These are phyloP conservation scores for Plagodis pulveraria DNA, from an alignment of 2,888 invertebrate species.

Conservation along the genomic window DNA sequence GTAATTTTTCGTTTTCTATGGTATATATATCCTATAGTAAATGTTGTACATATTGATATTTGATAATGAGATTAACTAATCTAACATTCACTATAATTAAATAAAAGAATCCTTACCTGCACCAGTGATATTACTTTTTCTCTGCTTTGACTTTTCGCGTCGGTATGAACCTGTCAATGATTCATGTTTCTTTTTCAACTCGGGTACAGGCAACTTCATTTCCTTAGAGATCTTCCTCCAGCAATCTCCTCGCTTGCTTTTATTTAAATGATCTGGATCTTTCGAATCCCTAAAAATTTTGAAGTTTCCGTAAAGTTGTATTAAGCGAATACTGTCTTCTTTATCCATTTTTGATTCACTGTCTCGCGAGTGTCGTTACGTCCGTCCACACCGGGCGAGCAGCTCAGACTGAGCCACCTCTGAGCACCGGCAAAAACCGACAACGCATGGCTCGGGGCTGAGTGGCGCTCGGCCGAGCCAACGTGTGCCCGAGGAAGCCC, in stretches of 20 bases:
- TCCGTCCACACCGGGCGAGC: slow-evolving; percentile 3
- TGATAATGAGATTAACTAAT: slow-evolving; percentile 16
- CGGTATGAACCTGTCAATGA: slow-evolving; percentile 28
- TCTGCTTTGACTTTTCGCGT: slow-evolving; percentile 26
- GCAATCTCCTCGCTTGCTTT: slow-evolving; percentile 11
- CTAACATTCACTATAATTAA: slow-evolving; percentile 17
- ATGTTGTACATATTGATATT: slow-evolving; percentile 8
- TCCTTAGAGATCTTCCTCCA: slow-evolving; percentile 26
- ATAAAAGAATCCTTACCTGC: slow-evolving; percentile 10
- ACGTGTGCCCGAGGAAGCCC: slow-evolving; percentile 37
- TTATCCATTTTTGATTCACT: slow-evolving; percentile 1
- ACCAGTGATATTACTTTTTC: slow-evolving; percentile 11
- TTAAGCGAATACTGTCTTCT: slow-evolving; percentile 12
- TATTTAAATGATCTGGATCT: slow-evolving; percentile 16
- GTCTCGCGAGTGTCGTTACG: slow-evolving; percentile 5
- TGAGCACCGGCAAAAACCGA: slow-evolving; percentile 33
- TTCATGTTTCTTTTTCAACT: slow-evolving; percentile 26
- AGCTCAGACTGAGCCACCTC: slow-evolving; percentile 24
- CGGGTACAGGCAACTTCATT: slow-evolving; percentile 23
- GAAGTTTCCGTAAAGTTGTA: slow-evolving; percentile 15
- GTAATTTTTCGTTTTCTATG: too few species aligned
- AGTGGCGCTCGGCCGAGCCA: slow-evolving; percentile 36
- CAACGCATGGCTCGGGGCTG: slow-evolving; percentile 35
- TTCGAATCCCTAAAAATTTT: slow-evolving; percentile 16
- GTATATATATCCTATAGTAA: too few species aligned